These are phyloP conservation scores for Gobio occitaniae DNA, from an alignment of 2,797 vertebrate genomes.

Conservation along the genomic window DNA sequence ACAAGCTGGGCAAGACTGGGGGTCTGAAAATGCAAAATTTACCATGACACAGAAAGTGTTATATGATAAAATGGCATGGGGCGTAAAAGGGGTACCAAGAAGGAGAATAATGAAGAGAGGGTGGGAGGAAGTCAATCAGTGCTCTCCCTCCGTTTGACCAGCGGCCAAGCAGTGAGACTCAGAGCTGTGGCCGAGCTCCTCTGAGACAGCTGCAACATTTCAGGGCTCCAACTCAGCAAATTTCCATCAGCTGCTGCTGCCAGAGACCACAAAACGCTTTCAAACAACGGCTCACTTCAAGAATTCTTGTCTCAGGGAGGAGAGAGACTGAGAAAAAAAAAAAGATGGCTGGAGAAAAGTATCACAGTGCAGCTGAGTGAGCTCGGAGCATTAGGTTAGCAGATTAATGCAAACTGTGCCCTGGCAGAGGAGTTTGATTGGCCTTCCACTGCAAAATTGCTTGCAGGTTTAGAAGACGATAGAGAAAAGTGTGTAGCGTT, in stretches of 20 bases:
- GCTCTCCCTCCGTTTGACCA: constrained; percentile 69
- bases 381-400: constrained; percentile 83
- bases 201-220: constrained; percentile 94
- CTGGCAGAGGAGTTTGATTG: constrained; percentile 88
- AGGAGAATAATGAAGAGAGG: constrained; percentile 17
- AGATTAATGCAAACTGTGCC: constrained; percentile 95
- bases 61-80: constrained; percentile 25
- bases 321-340: constrained; percentile 32
- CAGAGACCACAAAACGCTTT: constrained; percentile 95
- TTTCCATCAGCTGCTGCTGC: constrained; percentile 90
- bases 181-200: constrained; percentile 77
- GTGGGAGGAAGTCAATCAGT: constrained; percentile 37
- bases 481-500: constrained; percentile 37
- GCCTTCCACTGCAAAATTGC: constrained; percentile 85
- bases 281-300: constrained; percentile 90
- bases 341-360: constrained; percentile 70
- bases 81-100: neutral
- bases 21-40: constrained; percentile 51
- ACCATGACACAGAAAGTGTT: constrained; percentile 44
- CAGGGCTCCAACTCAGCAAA: constrained; percentile 92
- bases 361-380: constrained; percentile 81
- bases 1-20: constrained; percentile 75
- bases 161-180: constrained; percentile 79
- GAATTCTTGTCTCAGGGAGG: constrained; percentile 71
- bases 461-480: constrained; percentile 82